A percentile compares a stretch with the other conserved stretches of the same genome.
phyloP scores from a whole-genome alignment of 2,888 invertebrate genomes.

The Zelleria hepariella region DNA sequence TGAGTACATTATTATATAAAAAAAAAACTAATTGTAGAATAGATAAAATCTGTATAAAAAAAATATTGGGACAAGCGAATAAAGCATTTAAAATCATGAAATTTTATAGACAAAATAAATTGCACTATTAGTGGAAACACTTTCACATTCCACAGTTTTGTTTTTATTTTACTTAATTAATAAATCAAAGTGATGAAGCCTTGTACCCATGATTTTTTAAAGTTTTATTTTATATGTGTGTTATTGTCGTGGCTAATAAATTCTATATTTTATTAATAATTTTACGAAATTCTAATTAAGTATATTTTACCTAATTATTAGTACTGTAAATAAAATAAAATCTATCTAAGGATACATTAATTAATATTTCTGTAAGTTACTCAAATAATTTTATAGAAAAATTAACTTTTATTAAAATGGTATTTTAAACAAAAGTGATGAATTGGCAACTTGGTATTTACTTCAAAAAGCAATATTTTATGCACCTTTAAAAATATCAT shows the following conservation, averaged over 20 bases:
- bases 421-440: not conserved
- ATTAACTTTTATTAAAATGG: not conserved
- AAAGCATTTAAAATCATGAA: not conserved
- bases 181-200: not conserved
- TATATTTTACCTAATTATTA: not conserved
- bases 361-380: not conserved
- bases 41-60: not conserved
- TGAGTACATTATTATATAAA: not conserved
- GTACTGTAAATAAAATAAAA: not conserved
- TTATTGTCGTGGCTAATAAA: slow-evolving; percentile 2
- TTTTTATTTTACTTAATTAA: slow-evolving; percentile 12
- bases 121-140: slow-evolving; percentile 17
- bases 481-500: not conserved
- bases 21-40: not conserved
- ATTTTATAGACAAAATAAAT: not conserved
- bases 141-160: slow-evolving; percentile 23
- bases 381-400: not conserved
- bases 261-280: slow-evolving; percentile 4
- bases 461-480: not conserved
- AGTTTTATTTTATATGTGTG: slow-evolving; percentile 8
- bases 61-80: not conserved
- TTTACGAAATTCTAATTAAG: not conserved
- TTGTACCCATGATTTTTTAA: slow-evolving; percentile 10
- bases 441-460: not conserved
- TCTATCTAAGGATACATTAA: not conserved